A percentile compares a stretch with the other conserved stretches of the same genome.
Conservation (phyloP, 1,140 invertebrate genomes). For the Drosophila ananassae region DNA sequence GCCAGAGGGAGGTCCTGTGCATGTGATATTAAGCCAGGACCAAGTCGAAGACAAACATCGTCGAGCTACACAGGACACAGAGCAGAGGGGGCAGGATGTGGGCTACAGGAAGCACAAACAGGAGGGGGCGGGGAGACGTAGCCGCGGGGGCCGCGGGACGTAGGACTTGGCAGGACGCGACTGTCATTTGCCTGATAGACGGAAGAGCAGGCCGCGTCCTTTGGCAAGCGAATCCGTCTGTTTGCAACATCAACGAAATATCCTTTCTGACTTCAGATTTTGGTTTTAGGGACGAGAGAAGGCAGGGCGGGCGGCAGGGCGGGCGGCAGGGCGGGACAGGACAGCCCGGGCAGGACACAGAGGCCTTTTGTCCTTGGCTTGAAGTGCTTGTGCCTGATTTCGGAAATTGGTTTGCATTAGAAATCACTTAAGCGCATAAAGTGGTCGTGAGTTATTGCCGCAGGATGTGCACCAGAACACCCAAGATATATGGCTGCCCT, state of each 20-base stretch:
- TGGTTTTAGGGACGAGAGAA: not conserved
- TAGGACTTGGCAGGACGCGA: constrained; percentile 54
- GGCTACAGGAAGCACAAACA: constrained; percentile 31
- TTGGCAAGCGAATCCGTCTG: constrained; percentile 39
- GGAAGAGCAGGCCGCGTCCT: constrained; percentile 26
- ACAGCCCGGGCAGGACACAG: not conserved
- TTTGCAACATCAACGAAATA: constrained; percentile 56
- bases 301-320: not conserved
- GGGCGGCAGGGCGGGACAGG: constrained; percentile 1
- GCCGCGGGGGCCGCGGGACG: not conserved
- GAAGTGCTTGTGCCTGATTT: constrained; percentile 80
- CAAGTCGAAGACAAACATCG: constrained; percentile 59
- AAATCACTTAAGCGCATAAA: constrained; percentile 82
- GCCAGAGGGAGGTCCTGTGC: constrained; percentile 39
- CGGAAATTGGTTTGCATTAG: constrained; percentile 82
- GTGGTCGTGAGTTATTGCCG: constrained; percentile 79
- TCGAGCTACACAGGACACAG: constrained; percentile 5
- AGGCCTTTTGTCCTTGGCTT: constrained; percentile 56
- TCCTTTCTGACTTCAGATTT: constrained; percentile 56
- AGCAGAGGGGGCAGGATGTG: not conserved
- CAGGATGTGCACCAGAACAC: constrained; percentile 71
- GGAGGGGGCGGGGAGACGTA: not conserved
- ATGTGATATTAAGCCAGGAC: constrained; percentile 54
- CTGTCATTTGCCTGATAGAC: constrained; percentile 77
- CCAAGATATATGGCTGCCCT: constrained; percentile 1